phyloP scores from a whole-genome alignment of 2,797 vertebrate species.

The Danio jaintianensis region DNA sequence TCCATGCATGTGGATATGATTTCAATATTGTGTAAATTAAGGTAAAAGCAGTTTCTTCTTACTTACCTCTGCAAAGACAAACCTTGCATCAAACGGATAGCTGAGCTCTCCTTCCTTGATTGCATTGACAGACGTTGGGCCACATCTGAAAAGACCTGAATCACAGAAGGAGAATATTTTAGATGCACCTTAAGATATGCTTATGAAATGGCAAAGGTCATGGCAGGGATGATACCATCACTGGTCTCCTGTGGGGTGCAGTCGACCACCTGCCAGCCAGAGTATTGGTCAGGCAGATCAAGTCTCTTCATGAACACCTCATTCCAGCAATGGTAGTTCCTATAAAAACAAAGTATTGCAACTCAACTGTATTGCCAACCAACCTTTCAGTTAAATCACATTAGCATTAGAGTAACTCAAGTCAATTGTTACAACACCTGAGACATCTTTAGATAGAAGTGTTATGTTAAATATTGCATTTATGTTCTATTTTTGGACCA shows the following conservation, averaged over 20 bases:
- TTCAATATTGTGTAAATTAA: neutral
- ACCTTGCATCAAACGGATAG: slow-evolving; percentile 84
- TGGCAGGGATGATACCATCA: slow-evolving; percentile 78
- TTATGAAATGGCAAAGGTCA: neutral
- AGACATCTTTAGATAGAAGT: no score
- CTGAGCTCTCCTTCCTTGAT: slow-evolving; percentile 84
- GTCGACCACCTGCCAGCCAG: slow-evolving; percentile 93
- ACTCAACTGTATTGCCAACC: neutral
- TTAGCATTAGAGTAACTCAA: no score
- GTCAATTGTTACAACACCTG: no score
- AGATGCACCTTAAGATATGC: neutral
- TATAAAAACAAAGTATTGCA: slow-evolving; percentile 63
- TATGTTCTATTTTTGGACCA: neutral
- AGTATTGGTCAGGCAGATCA: slow-evolving; percentile 81
- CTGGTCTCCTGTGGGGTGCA: slow-evolving; percentile 94
- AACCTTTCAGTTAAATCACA: neutral
- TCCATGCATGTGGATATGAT: neutral
- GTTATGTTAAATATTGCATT: no score
- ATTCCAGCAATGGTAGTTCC: slow-evolving; percentile 98
- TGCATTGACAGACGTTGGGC: slow-evolving; percentile 85
- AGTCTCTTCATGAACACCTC: slow-evolving; percentile 83
- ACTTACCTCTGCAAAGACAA: slow-evolving; percentile 88
- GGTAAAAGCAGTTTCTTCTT: neutral
- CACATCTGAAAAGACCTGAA: slow-evolving; percentile 86
- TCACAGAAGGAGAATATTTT: slow-evolving; percentile 2